phyloP scores from a whole-genome alignment of 2,888 invertebrate genomes.

The Agriopis marginaria region DNA sequence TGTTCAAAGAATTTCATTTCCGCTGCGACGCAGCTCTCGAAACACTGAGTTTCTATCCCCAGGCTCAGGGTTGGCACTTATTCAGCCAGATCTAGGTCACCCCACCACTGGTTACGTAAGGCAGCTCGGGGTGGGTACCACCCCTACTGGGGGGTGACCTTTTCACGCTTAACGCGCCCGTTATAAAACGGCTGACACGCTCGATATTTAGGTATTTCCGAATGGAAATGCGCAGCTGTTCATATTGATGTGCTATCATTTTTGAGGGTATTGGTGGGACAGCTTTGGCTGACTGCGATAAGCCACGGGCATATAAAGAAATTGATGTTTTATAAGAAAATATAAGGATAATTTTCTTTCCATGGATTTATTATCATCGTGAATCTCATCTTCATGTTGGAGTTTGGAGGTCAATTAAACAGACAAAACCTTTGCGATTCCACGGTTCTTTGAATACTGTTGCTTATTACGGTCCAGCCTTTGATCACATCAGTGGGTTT shows the following conservation, averaged over 20 bases:
- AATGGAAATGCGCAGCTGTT: conserved; percentile 29
- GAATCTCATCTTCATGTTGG: no score
- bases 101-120: conserved; percentile 45
- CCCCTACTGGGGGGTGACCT: conserved; percentile 38
- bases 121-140: conserved; percentile 16
- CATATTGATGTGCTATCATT: conserved; percentile 1
- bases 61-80: conserved; percentile 23
- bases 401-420: no score
- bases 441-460: no score
- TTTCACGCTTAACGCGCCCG: conserved; percentile 29
- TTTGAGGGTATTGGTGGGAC: neutral
- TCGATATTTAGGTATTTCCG: conserved; percentile 27
- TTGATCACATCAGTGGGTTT: no score
- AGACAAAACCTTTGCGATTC: no score
- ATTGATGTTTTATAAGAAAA: no score
- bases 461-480: no score
- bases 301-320: neutral
- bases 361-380: no score
- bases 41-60: conserved; percentile 17
- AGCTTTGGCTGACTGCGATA: neutral
- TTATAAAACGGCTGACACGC: conserved; percentile 22
- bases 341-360: no score
- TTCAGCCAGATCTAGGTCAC: conserved; percentile 48
- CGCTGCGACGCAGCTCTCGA: conserved; percentile 10
- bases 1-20: conserved; percentile 30